Evolutionary conservation across 2,888 invertebrate species (phyloP), one percentile per base, ranked within the genome.

Genomic region (Dioctria linearis): DNA sequence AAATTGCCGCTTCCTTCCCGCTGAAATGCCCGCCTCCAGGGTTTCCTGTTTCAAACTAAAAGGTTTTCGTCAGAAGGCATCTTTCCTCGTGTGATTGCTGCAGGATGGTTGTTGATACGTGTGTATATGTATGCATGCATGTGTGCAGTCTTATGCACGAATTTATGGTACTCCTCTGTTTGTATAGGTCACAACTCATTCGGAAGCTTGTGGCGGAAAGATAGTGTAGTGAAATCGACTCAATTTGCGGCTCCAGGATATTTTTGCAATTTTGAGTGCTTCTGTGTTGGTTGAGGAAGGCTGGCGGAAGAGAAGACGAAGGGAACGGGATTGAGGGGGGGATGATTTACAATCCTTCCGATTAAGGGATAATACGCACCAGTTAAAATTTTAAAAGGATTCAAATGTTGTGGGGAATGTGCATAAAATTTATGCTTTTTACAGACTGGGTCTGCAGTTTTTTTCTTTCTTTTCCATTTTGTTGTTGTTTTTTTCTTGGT

Each of bases 11-110:
- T 75, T 75, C 61, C 75, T 75, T 75, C 59, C 59, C 59, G 59
- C 13, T 59, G 59, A 42, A 59, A n/a, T 59, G 40, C 42, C 73
- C 73, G 73, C 73, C 73, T 75, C 73, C 43, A 9, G 54, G 40
- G 73, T 75, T 75, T 75, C 73, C 73, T 75, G 59, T 43, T 59
- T 57, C 57, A 1, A n/a, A 8, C 8, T 8, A 54, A 54, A 25
- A 25, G 25, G 49, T n/a, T 46, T 65, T 65, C 39, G 37, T n/a
- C 43, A 69, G 46, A 69, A 46, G 69, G 13, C 46, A 25, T 25
- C 25, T 25, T 25, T 25, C 25, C 25, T 1, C 25, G 25, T 25
- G 43, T 49, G 42, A 46, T 69, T 65, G 40, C 42, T 65, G 65
- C 40, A n/a, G 42, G 65, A 3, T 42, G 42, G 65, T 40, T 49